Percentiles rank a stretch among this genome's conserved stretches.
Evolutionary conservation across 2,888 invertebrate species (phyloP).

Genomic region (Seira ritae): DNA sequence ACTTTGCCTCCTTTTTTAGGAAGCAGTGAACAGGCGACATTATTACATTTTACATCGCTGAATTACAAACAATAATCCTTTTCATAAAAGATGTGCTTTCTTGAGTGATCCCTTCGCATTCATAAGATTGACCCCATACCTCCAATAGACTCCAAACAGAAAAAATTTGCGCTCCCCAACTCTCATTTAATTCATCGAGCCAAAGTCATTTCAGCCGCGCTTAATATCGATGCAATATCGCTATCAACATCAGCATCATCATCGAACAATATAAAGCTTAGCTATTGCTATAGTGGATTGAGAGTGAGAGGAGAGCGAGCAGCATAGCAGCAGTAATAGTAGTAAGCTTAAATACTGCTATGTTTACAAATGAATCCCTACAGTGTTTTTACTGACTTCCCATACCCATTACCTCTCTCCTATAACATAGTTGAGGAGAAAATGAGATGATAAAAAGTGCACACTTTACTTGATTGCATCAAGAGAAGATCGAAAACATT

Average conservation of each 20-base stretch:
- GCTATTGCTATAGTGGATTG: too few species aligned
- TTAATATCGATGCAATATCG: conserved; percentile 15
- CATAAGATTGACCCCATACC: conserved; percentile 40
- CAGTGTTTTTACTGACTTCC: conserved; percentile 43
- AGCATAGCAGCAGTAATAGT: too few species aligned
- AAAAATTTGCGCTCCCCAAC: not conserved
- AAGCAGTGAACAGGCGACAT: conserved; percentile 20
- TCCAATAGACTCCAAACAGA: not conserved
- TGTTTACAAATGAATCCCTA: conserved; percentile 38
- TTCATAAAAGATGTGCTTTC: not conserved
- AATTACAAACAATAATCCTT: conserved; percentile 60
- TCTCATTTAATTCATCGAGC: conserved; percentile 8
- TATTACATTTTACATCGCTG: conserved; percentile 42
- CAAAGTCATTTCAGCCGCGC: not conserved
- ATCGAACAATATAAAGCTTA: not conserved
- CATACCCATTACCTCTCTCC: conserved; percentile 7
- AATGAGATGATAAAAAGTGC: not conserved
- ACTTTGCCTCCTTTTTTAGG: conserved; percentile 11
- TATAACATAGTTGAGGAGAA: not conserved
- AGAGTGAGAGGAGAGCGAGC: too few species aligned
- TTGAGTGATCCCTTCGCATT: conserved; percentile 40
- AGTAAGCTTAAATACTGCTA: not conserved
- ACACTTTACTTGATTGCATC: not conserved
- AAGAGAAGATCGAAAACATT: not conserved
- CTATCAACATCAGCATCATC: not conserved